phyloP scores from a whole-genome alignment of 2,888 invertebrate genomes.

The Caenorhabditis angaria region DNA sequence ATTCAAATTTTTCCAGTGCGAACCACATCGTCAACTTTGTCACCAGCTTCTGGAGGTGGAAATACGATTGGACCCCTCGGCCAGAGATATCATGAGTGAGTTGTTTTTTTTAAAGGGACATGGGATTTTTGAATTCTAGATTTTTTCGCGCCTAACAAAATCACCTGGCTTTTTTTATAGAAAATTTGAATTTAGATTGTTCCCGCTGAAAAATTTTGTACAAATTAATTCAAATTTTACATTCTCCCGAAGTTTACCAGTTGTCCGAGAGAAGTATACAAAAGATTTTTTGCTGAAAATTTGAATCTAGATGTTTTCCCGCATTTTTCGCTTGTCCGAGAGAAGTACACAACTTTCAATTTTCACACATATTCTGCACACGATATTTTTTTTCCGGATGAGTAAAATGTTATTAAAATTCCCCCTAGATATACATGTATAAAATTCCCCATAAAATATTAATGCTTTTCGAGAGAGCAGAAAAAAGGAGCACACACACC shows the following conservation, averaged over 20 bases:
- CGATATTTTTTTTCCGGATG: background rate
- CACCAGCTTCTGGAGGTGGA: constrained; percentile 32
- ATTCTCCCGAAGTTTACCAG: background rate
- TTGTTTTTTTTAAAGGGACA: constrained; percentile 16
- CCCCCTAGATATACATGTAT: too few relatives aligned
- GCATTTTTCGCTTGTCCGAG: too few relatives aligned
- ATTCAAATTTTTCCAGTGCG: constrained; percentile 49
- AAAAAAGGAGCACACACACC: background rate
- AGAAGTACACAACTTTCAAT: background rate
- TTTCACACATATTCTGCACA: background rate
- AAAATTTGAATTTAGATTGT: too few relatives aligned
- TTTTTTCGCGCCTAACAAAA: too few relatives aligned
- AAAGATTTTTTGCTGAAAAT: too few relatives aligned
- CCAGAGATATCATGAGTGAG: constrained; percentile 54
- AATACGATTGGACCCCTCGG: constrained; percentile 25
- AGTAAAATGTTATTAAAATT: background rate
- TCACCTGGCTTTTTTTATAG: too few relatives aligned
- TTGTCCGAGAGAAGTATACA: too few relatives aligned
- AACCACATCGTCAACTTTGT: constrained; percentile 57
- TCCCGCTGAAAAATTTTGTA: background rate
- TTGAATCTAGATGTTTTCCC: too few relatives aligned
- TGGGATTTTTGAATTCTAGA: background rate
- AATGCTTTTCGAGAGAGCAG: background rate
- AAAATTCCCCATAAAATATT: constrained; percentile 2
- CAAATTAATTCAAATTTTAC: background rate